Conservation (phyloP, 2,797 vertebrate species). For the Lutjanus campechanus region DNA sequence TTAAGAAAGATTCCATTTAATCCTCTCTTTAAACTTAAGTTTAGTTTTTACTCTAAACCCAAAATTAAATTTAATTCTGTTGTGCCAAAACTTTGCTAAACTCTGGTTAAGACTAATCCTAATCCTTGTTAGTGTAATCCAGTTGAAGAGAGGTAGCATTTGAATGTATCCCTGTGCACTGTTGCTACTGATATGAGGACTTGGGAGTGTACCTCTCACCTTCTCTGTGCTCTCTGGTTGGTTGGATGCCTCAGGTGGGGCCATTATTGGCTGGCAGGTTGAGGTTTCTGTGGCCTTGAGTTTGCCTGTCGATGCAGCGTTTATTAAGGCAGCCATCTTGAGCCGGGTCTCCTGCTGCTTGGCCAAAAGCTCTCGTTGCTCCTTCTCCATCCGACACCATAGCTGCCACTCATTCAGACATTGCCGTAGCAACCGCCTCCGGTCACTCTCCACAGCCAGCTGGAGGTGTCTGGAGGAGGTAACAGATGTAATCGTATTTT, state of each 20-base stretch:
- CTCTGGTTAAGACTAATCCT: too few relatives aligned
- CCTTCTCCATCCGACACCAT: slow-evolving; percentile 84
- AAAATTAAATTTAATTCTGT: too few relatives aligned
- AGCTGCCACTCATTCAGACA: slow-evolving; percentile 89
- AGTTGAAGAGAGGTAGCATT: slow-evolving; percentile 1
- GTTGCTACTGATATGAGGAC: slow-evolving; percentile 15
- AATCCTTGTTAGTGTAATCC: too few relatives aligned
- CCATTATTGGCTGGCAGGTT: slow-evolving; percentile 10
- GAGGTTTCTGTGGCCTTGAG: slow-evolving; percentile 43
- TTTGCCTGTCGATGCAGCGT: slow-evolving; percentile 81
- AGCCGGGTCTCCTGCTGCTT: slow-evolving; percentile 88
- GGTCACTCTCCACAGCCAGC: slow-evolving; percentile 86
- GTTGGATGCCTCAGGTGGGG: slow-evolving; percentile 23
- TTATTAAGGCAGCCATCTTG: slow-evolving; percentile 91
- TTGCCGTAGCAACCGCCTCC: slow-evolving; percentile 83
- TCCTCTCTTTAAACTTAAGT: too few relatives aligned
- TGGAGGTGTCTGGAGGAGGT: slow-evolving; percentile 70
- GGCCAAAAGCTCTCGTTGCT: slow-evolving; percentile 82
- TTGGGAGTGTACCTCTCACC: slow-evolving; percentile 61
- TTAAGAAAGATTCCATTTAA: too few relatives aligned
- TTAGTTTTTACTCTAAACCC: too few relatives aligned
- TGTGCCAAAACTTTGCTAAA: too few relatives aligned
- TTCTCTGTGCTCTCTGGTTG: slow-evolving; percentile 39
- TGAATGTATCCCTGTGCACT: slow-evolving; percentile 5
- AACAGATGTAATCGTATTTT: slow-evolving; percentile 13